Evolutionary conservation across 1,140 invertebrate genomes (phyloP).

Genomic region (Delia radicum): DNA sequence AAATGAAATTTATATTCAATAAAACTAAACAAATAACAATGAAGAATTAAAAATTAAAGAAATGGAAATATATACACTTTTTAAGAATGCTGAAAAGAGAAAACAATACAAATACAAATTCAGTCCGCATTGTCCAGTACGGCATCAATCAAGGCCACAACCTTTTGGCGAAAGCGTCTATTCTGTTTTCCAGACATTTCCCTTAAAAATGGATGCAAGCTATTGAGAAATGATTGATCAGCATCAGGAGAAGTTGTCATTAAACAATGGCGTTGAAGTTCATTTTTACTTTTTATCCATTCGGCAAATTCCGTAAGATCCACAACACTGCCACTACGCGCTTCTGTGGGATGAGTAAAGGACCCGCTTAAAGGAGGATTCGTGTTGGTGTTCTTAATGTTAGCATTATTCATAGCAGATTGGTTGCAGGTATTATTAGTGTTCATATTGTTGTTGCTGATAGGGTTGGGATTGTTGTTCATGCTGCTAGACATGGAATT

Average conservation of each 20-base stretch:
- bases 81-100: not conserved
- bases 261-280: constrained; percentile 26
- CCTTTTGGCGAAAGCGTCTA: constrained; percentile 48
- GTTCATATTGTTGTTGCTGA: constrained; percentile 27
- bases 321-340: constrained; percentile 12
- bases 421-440: not conserved
- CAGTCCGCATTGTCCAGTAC: constrained; percentile 45
- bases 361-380: not conserved
- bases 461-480: not conserved
- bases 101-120: not conserved
- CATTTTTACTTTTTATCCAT: constrained; percentile 30
- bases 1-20: not conserved
- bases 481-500: not conserved
- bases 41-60: no score
- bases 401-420: not conserved
- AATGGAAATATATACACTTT: no score
- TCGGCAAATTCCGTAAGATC: constrained; percentile 30
- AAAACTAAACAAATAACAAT: no score
- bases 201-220: constrained; percentile 48
- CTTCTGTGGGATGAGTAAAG: constrained; percentile 4
- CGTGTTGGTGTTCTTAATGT: constrained; percentile 8
- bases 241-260: constrained; percentile 39
- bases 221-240: constrained; percentile 49
- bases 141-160: constrained; percentile 46
- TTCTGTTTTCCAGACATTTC: constrained; percentile 53